Percentiles rank a stretch among this genome's conserved stretches.
Conservation (phyloP, 1,140 invertebrate genomes). For the Campoletis sonorensis region DNA sequence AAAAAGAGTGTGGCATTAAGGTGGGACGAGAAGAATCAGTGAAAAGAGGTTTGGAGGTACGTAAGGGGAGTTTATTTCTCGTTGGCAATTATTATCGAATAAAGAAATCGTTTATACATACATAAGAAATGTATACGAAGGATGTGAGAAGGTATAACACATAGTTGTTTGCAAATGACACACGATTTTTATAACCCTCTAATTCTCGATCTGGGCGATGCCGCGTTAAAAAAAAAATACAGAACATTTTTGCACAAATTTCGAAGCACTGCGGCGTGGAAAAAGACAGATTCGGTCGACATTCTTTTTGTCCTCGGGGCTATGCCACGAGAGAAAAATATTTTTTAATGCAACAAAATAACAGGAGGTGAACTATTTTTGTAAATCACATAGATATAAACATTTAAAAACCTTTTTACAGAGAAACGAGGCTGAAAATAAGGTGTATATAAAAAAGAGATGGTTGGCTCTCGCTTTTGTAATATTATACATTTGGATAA, state of each 20-base stretch:
- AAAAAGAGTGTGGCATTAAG: slow-evolving; percentile 61
- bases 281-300: slow-evolving; percentile 42
- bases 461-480: not conserved
- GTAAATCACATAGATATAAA: too few species aligned
- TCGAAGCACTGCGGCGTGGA: not conserved
- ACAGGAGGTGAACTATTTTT: too few species aligned
- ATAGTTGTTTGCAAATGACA: slow-evolving; percentile 60
- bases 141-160: not conserved
- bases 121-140: slow-evolving; percentile 15
- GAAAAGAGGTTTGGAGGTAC: slow-evolving; percentile 59
- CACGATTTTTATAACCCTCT: slow-evolving; percentile 59
- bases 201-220: slow-evolving; percentile 55
- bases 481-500: slow-evolving; percentile 46
- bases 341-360: too few species aligned
- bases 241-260: too few species aligned
- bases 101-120: slow-evolving; percentile 68
- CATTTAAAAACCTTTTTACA: not conserved
- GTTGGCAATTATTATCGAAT: slow-evolving; percentile 73
- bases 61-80: not conserved
- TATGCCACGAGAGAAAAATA: slow-evolving; percentile 6
- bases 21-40: slow-evolving; percentile 25
- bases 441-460: slow-evolving; percentile 15
- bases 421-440: slow-evolving; percentile 27
- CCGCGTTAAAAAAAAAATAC: not conserved
- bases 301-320: slow-evolving; percentile 27